Percentiles rank a stretch among this genome's conserved stretches.
These are phyloP conservation scores for Coelogynopora nodosa DNA, from an alignment of 2,888 invertebrate genomes.

Conservation along the genomic window DNA sequence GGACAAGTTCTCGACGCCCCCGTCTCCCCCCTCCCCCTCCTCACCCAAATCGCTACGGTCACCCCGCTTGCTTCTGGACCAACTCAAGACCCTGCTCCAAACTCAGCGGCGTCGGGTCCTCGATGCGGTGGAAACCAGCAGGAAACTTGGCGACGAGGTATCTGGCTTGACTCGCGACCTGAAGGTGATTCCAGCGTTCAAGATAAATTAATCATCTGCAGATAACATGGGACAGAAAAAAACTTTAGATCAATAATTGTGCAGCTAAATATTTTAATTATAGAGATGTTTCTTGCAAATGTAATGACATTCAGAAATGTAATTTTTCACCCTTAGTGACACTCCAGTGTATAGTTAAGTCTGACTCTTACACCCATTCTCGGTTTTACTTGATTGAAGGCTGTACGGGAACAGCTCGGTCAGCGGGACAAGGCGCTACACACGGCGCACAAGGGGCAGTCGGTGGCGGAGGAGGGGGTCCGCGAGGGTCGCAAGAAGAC, in stretches of 20 bases:
- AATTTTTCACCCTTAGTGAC: no score
- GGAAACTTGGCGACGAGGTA: not conserved
- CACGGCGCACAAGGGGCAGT: not conserved
- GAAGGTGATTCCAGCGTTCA: no score
- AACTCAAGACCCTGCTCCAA: not conserved
- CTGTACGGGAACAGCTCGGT: not conserved
- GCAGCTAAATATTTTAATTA: no score
- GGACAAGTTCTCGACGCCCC: not conserved
- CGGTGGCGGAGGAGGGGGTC: not conserved
- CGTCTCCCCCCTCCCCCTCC: not conserved
- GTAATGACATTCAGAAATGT: no score
- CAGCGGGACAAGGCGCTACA: not conserved
- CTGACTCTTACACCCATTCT: no score
- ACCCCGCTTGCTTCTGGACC: not conserved
- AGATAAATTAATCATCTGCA: no score
- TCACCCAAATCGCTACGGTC: not conserved
- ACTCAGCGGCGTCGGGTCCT: not conserved
- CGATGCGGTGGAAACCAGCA: not conserved
- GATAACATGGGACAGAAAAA: no score
- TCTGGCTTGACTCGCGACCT: not conserved
- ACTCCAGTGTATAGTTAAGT: no score
- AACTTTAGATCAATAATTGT: no score
- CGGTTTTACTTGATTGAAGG: no score
- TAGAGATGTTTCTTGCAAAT: no score
- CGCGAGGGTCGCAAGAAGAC: not conserved